phyloP scores from a whole-genome alignment of 1,140 invertebrate genomes.

The Drosophila kurseongensis region DNA sequence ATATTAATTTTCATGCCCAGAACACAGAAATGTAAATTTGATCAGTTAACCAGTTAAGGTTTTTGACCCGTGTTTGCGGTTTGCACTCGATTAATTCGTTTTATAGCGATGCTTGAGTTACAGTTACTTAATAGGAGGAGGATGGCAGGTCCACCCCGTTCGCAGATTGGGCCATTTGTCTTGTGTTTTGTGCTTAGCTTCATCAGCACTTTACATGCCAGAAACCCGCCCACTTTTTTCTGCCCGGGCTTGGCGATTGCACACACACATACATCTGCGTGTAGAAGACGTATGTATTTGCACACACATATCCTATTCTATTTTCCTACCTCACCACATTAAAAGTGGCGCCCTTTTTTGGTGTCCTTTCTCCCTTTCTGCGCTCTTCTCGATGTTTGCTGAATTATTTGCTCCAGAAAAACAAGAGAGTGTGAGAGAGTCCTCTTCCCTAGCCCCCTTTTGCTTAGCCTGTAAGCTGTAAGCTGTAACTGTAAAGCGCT shows the following conservation, averaged over 20 bases:
- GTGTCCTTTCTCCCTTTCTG: slow-evolving; percentile 48
- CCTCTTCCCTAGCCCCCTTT: background rate
- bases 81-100: slow-evolving; percentile 13
- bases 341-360: slow-evolving; percentile 80
- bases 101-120: slow-evolving; percentile 16
- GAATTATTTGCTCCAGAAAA: slow-evolving; percentile 58
- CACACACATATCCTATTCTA: slow-evolving; percentile 9
- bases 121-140: slow-evolving; percentile 38
- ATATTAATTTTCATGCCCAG: no score
- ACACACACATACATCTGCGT: slow-evolving; percentile 34
- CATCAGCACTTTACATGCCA: slow-evolving; percentile 50
- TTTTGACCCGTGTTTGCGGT: background rate
- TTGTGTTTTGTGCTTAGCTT: slow-evolving; percentile 54
- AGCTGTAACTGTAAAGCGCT: slow-evolving; percentile 69
- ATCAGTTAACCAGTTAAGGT: background rate
- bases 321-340: slow-evolving; percentile 78
- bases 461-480: slow-evolving; percentile 48
- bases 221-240: slow-evolving; percentile 57
- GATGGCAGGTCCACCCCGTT: slow-evolving; percentile 18
- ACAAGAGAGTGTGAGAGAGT: slow-evolving; percentile 39
- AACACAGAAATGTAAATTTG: background rate
- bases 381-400: slow-evolving; percentile 34
- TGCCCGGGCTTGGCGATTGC: slow-evolving; percentile 51
- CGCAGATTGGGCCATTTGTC: slow-evolving; percentile 44
- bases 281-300: slow-evolving; percentile 34